These are phyloP conservation scores for Mesoclemmys tuberculata DNA, from an alignment of 2,113 vertebrate genomes.

Conservation along the genomic window DNA sequence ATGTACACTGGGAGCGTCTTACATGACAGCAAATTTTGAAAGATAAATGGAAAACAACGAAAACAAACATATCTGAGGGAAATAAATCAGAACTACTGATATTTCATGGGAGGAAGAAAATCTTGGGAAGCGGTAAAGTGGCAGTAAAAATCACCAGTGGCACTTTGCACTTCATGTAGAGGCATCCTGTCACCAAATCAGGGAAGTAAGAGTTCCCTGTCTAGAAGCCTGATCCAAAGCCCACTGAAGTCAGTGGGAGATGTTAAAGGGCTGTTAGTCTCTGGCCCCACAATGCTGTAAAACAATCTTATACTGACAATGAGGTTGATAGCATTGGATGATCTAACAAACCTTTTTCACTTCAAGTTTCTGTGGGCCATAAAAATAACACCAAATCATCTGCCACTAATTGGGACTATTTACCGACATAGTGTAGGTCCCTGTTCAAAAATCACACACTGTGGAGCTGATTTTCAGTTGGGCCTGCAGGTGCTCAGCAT, in stretches of 20 bases:
- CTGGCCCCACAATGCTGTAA: background rate
- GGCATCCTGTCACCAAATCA: background rate
- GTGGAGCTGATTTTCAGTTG: background rate
- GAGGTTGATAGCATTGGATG: background rate
- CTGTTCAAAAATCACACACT: background rate
- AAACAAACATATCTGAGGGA: background rate
- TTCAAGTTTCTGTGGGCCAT: background rate
- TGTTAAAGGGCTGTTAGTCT: background rate
- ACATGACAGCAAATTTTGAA: background rate
- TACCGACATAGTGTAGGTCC: background rate
- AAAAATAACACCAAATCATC: background rate
- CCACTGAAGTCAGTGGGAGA: background rate
- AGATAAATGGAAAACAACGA: background rate
- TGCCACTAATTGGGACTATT: background rate
- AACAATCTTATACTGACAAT: background rate
- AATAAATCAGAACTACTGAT: background rate
- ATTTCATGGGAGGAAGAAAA: background rate
- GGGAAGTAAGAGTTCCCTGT: background rate
- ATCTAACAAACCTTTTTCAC: background rate
- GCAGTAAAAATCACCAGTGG: background rate
- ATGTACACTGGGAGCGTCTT: background rate
- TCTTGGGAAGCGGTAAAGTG: background rate
- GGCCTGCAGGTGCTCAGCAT: background rate
- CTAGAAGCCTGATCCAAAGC: background rate
- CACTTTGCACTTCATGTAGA: background rate